Evolutionary conservation across 2,888 invertebrate genomes (phyloP).

Genomic region (Metalampra italica): DNA sequence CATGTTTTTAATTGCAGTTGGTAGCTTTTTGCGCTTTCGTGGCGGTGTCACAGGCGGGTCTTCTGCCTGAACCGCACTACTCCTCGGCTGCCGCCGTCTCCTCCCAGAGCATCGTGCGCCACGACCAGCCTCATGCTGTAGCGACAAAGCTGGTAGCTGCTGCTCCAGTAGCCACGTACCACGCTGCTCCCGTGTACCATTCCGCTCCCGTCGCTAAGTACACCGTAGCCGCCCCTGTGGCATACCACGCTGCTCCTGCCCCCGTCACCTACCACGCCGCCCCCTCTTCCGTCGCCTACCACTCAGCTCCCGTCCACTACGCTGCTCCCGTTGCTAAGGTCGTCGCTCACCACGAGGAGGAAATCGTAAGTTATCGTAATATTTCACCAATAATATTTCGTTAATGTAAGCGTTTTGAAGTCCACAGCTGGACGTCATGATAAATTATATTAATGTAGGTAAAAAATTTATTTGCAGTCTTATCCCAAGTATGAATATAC

Average conservation of each 20-base stretch:
- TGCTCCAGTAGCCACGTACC: constrained; percentile 29
- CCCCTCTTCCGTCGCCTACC: constrained; percentile 12
- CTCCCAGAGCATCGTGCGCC: constrained; percentile 50
- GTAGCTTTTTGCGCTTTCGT: constrained; percentile 31
- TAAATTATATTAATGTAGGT: too few relatives aligned
- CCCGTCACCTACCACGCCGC: constrained; percentile 22
- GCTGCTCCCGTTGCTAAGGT: constrained; percentile 23
- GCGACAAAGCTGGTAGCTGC: constrained; percentile 27
- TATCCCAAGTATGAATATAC: constrained; percentile 54
- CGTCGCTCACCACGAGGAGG: constrained; percentile 20
- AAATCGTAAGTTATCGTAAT: constrained; percentile 5
- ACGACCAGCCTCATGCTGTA: constrained; percentile 40
- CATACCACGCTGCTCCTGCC: constrained; percentile 30
- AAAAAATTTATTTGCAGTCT: constrained; percentile 23
- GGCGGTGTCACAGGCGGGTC: constrained; percentile 34
- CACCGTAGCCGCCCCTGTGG: constrained; percentile 22
- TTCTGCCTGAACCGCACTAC: constrained; percentile 49
- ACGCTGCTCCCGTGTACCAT: constrained; percentile 31
- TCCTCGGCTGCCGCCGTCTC: constrained; percentile 47
- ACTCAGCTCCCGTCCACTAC: constrained; percentile 20
- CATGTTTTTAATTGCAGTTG: constrained; percentile 21
- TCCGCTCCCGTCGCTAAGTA: constrained; percentile 22
- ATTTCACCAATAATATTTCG: constrained; percentile 3
- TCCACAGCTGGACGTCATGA: too few relatives aligned
- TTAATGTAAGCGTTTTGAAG: too few relatives aligned